Base-by-base conservation (phyloP, 2,113 vertebrate species). In the Malurus elegans region DNA sequence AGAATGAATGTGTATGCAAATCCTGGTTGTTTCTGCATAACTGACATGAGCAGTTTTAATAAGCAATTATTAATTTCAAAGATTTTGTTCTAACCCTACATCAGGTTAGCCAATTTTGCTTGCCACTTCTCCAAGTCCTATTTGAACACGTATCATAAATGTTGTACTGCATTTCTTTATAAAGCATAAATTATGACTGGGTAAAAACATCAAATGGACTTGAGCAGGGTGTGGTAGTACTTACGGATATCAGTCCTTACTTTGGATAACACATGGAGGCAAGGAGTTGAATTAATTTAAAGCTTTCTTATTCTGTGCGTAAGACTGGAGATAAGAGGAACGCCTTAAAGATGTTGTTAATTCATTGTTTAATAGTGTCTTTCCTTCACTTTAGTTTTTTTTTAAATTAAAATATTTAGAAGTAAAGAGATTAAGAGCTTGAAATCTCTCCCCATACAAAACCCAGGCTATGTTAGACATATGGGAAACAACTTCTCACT, bases 31-130 rank as follows among this genome's bases (percentile, higher is more conserved):
- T 91, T 79, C 42, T 81, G 9, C 65, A 66, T n/a, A 71, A 62
- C 6, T 23, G 66, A 19, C 25, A 50, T 0, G 14, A 51, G 23
- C 26, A 66, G 4, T 69, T 90, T 84, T 81, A 85, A 71, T 57
- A 81, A 78, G 69, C 25, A 70, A 54, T 87, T 93, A 89, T 87
- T 93, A 89, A 60, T 84, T 73, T 38, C 38, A 38, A 38, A 40
- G 45, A 73, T 94, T 89, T 96, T 70, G 6, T 40, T 84, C 28
- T 66, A 66, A 56, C 29, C 40, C 40, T 34, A 36, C 54, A 78
- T n/a, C 40, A 47, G 45, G 54, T 91, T 25, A 84, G 34, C 19
- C 34, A 18, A 2, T 79, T 64, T 70, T 74, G 29, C 44, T 90
- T 38, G 51, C 13, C 24, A 8, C 10, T 78, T 60, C 38, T 71